These are phyloP conservation scores for Phytoseiulus persimilis DNA, from an alignment of 2,888 invertebrate genomes.

Conservation along the genomic window DNA sequence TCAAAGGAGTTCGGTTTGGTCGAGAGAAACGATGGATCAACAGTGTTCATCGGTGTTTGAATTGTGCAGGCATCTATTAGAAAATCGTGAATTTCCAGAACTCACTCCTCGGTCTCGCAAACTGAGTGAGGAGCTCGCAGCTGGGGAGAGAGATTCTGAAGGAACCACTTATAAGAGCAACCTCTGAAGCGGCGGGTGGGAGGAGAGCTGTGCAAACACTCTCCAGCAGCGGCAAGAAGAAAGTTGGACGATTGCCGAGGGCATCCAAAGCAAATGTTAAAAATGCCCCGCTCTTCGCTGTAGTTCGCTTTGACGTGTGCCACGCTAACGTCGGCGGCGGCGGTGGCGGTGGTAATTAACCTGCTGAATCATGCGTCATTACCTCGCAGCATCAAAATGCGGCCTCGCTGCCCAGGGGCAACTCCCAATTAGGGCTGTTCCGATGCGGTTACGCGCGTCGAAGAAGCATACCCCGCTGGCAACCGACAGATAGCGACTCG, in stretches of 20 bases:
- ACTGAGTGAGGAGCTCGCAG: too few species aligned
- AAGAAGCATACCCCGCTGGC: not conserved
- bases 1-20: too few species aligned
- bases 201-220: not conserved
- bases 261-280: not conserved
- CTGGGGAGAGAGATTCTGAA: not conserved
- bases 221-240: not conserved
- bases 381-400: constrained; percentile 5
- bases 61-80: too few species aligned
- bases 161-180: not conserved
- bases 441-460: not conserved
- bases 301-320: not conserved
- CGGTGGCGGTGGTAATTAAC: not conserved
- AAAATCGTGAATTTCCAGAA: too few species aligned
- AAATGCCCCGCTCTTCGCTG: not conserved
- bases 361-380: constrained; percentile 5
- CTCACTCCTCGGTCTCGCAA: too few species aligned
- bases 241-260: not conserved
- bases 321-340: not conserved
- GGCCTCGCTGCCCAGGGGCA: constrained; percentile 5
- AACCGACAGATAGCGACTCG: not conserved
- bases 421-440: constrained; percentile 5
- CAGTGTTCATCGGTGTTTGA: too few species aligned
- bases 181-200: not conserved
- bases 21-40: too few species aligned